Conservation (phyloP, 2,888 invertebrate species). For the Heliconius hortense region DNA sequence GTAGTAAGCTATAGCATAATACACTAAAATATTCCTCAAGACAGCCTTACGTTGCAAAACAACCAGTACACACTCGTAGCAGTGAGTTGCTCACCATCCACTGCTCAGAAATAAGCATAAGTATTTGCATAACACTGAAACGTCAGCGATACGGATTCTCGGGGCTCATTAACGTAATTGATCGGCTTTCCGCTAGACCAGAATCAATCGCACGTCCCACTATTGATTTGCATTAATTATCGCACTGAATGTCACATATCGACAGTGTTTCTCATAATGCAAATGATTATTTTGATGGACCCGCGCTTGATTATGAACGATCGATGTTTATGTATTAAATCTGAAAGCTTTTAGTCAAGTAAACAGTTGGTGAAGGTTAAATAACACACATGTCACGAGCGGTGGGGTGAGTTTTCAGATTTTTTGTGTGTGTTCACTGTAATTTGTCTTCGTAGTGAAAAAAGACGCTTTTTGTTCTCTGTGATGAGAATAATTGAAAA, state of each 20-base stretch:
- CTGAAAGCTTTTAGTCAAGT: conserved; percentile 46
- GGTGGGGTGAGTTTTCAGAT: conserved; percentile 18
- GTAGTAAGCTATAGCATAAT: not conserved
- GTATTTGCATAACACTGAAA: conserved; percentile 75
- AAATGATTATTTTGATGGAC: conserved; percentile 74
- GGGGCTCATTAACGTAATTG: conserved; percentile 79
- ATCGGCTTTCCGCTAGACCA: conserved; percentile 75
- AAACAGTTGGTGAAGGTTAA: conserved; percentile 42
- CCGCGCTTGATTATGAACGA: conserved; percentile 52
- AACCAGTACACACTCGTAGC: conserved; percentile 40
- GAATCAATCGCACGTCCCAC: conserved; percentile 74
- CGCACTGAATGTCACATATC: conserved; percentile 72
- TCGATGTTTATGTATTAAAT: conserved; percentile 47
- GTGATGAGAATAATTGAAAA: not conserved
- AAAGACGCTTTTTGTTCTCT: not conserved
- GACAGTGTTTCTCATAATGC: conserved; percentile 58
- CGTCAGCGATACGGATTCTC: conserved; percentile 74
- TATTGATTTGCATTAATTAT: conserved; percentile 81
- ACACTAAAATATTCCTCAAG: not conserved
- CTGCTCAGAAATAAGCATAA: conserved; percentile 65
- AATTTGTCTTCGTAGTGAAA: not conserved
- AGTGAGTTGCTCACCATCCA: conserved; percentile 40
- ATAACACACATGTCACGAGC: conserved; percentile 37
- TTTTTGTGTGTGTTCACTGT: conserved; percentile 2
- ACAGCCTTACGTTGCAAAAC: conserved; percentile 39